These are phyloP conservation scores for Archilochus colubris DNA, from an alignment of 2,113 vertebrate genomes.

Conservation along the genomic window DNA sequence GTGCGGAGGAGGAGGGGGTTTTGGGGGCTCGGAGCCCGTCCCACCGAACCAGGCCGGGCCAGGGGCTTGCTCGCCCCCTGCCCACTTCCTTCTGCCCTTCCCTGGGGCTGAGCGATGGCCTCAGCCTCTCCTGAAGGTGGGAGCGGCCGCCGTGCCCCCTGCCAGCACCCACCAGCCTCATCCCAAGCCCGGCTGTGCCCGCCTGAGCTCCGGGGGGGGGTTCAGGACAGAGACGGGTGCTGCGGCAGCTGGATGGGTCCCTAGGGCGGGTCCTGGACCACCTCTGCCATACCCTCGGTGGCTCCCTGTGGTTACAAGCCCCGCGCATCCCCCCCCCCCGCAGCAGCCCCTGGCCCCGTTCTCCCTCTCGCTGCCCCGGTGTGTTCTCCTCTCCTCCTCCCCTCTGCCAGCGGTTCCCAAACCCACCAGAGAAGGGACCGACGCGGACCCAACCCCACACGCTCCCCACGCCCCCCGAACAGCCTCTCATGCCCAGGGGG, in stretches of 20 bases:
- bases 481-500: neutral
- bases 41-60: rapidly evolving
- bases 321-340: rapidly evolving
- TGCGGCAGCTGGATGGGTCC: neutral
- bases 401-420: neutral
- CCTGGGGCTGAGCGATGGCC: no score
- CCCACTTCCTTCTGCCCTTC: rapidly evolving
- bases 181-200: neutral
- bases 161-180: neutral
- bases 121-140: neutral
- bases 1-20: neutral
- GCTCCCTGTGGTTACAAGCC: rapidly evolving
- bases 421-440: neutral
- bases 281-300: neutral
- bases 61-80: neutral
- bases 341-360: neutral
- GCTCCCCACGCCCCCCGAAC: neutral
- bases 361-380: rapidly evolving
- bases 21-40: rapidly evolving
- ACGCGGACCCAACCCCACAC: neutral
- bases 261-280: neutral
- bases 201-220: neutral
- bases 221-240: rapidly evolving
- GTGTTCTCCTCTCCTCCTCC: neutral
- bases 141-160: neutral